Conservation (phyloP, 2,797 vertebrate genomes). For the Coendou prehensilis region DNA sequence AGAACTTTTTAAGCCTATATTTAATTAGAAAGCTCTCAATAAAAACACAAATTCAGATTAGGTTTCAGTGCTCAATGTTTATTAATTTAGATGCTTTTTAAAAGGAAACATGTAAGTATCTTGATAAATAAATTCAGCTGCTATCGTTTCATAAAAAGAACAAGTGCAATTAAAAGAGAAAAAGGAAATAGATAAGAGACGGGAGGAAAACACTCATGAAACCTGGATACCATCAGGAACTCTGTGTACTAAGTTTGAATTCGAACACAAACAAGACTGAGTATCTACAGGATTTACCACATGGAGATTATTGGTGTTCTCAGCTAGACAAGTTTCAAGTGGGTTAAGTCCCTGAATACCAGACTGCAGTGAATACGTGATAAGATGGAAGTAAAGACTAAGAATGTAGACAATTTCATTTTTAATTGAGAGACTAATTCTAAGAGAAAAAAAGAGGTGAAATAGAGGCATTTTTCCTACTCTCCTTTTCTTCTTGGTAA, state of each 20-base stretch:
- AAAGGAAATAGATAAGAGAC: neutral
- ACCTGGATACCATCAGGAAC: neutral
- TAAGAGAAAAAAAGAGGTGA: neutral
- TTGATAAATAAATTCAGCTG: slow-evolving; percentile 48
- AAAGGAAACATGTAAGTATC: slow-evolving; percentile 63
- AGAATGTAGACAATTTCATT: neutral
- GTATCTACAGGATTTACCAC: neutral
- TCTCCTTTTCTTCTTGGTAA: neutral
- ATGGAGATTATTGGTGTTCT: neutral
- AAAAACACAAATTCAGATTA: slow-evolving; percentile 70
- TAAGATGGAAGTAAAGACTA: neutral
- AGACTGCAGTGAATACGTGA: neutral
- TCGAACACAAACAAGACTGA: neutral
- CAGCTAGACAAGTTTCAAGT: rapidly evolving
- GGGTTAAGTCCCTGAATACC: neutral
- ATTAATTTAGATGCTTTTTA: slow-evolving; percentile 63
- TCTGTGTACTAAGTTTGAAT: rapidly evolving
- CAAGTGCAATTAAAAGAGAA: slow-evolving; percentile 12
- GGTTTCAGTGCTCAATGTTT: slow-evolving; percentile 62
- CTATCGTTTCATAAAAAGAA: slow-evolving; percentile 68
- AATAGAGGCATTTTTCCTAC: neutral
- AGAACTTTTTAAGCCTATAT: slow-evolving; percentile 36
- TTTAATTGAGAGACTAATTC: neutral
- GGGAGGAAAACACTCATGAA: neutral
- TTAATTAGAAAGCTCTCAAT: slow-evolving; percentile 73